Percentiles rank a stretch among this genome's conserved stretches.
These are phyloP conservation scores for Eristalis pertinax DNA, from an alignment of 2,888 invertebrate species.

Conservation along the genomic window DNA sequence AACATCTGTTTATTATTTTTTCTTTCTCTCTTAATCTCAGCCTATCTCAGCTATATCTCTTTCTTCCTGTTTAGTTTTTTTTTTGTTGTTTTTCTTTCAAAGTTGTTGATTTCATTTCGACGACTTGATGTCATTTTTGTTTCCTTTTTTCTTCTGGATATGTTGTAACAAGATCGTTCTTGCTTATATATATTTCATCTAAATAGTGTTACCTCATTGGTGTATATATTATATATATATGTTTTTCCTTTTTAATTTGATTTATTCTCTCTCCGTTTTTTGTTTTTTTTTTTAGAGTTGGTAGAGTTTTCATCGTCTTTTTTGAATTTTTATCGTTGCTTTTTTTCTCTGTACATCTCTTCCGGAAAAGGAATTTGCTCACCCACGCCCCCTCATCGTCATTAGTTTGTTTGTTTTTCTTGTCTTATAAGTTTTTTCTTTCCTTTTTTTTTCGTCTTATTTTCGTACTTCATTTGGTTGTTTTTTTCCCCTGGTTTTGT, in stretches of 20 bases:
- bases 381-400: background rate
- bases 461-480: background rate
- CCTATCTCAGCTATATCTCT: background rate
- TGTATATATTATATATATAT: slow-evolving; percentile 20
- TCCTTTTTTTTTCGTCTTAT: background rate
- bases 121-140: background rate
- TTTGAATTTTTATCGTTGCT: slow-evolving; percentile 12
- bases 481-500: too few species aligned
- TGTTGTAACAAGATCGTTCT: background rate
- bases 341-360: slow-evolving; percentile 4
- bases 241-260: background rate
- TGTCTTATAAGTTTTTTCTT: background rate
- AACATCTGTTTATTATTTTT: background rate
- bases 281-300: slow-evolving; percentile 29
- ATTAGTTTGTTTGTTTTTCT: slow-evolving; percentile 7
- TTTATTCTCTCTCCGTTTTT: background rate
- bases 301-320: slow-evolving; percentile 44
- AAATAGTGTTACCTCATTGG: slow-evolving; percentile 17
- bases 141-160: background rate
- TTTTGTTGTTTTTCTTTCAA: background rate
- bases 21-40: background rate
- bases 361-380: background rate
- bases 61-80: background rate
- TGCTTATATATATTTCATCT: slow-evolving; percentile 30
- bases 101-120: too few species aligned